A percentile compares a stretch with the other conserved stretches of the same genome.
Evolutionary conservation across 2,113 vertebrate species (phyloP).

Genomic region (Panthera tigris): DNA sequence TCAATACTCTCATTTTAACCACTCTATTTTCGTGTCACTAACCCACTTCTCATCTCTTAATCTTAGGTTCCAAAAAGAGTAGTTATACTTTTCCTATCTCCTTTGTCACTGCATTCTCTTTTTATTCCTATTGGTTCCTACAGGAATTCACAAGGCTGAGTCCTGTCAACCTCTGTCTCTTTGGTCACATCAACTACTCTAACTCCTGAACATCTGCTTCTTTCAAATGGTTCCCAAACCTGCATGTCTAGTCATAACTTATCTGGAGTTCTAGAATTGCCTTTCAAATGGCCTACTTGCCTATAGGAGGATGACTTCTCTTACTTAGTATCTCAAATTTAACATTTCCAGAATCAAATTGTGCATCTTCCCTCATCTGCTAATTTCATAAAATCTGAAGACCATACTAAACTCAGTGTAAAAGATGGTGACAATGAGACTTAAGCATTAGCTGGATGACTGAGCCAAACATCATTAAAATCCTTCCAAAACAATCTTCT

Average conservation of each 20-base stretch:
- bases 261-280: not conserved
- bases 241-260: not conserved
- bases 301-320: not conserved
- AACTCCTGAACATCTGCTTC: not conserved
- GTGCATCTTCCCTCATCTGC: not conserved
- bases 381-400: constrained; percentile 18
- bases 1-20: not conserved
- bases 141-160: not conserved
- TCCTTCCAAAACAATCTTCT: not conserved
- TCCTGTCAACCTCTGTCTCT: not conserved
- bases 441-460: not conserved
- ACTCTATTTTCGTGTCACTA: not conserved
- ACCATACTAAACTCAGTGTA: not conserved
- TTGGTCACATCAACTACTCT: not conserved
- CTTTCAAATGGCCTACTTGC: not conserved
- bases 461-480: not conserved
- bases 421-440: not conserved
- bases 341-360: constrained; percentile 29
- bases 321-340: not conserved
- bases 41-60: not conserved
- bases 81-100: not conserved
- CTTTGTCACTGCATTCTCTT: not conserved
- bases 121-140: not conserved
- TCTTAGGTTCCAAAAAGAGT: not conserved
- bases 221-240: not conserved